phyloP scores from a whole-genome alignment of 2,888 invertebrate species.

The Agriotes lineatus region DNA sequence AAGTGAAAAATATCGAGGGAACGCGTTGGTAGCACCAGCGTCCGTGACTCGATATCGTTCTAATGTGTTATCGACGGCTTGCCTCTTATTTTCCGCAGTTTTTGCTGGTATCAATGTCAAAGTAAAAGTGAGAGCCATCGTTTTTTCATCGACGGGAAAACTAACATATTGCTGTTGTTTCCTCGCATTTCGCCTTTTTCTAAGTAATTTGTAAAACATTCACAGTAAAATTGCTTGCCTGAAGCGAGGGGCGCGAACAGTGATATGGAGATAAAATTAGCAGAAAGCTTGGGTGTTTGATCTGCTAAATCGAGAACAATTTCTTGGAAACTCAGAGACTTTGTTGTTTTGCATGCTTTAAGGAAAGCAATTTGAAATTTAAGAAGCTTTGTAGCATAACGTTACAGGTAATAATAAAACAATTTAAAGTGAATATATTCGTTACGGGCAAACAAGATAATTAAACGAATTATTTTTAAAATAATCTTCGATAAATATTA shows the following conservation, averaged over 20 bases:
- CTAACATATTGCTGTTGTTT: conserved; percentile 29
- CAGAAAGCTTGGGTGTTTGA: too few relatives aligned
- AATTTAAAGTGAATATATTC: too few relatives aligned
- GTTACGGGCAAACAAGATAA: too few relatives aligned
- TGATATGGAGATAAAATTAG: conserved; percentile 19
- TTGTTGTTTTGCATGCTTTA: too few relatives aligned
- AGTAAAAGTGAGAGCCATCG: conserved; percentile 20
- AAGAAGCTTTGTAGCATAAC: too few relatives aligned
- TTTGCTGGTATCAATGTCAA: conserved; percentile 32
- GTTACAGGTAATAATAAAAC: too few relatives aligned
- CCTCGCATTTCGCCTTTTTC: conserved; percentile 17
- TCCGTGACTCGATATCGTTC: conserved; percentile 15
- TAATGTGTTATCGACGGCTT: conserved; percentile 25
- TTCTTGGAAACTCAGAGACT: too few relatives aligned
- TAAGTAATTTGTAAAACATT: conserved; percentile 15
- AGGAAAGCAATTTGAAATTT: too few relatives aligned
- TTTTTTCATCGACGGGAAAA: conserved; percentile 18
- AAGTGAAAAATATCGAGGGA: conserved; percentile 1
- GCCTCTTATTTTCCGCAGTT: conserved; percentile 19
- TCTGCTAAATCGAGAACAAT: too few relatives aligned
- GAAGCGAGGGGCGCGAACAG: conserved; percentile 1
- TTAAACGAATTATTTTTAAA: too few relatives aligned
- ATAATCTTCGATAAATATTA: too few relatives aligned
- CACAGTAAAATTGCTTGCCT: conserved; percentile 6
- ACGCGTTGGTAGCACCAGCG: background rate